phyloP scores from a whole-genome alignment of 2,888 invertebrate species.

The Ochropacha duplaris region DNA sequence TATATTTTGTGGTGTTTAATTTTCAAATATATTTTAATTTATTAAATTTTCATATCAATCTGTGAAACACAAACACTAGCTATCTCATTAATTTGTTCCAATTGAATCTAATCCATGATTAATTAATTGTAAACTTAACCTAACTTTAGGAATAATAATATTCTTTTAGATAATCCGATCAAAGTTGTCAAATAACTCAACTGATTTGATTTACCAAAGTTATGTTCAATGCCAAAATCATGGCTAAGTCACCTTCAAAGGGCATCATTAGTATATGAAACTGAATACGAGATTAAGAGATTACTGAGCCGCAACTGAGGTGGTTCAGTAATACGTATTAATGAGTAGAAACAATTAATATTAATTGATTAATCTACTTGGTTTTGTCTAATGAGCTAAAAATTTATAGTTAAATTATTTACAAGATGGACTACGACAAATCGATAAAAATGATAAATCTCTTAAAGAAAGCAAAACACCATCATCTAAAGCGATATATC shows the following conservation, averaged over 20 bases:
- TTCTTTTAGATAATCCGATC: not conserved
- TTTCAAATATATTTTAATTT: too few relatives aligned
- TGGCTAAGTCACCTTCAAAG: conserved; percentile 16
- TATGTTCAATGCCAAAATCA: not conserved
- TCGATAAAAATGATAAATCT: not conserved
- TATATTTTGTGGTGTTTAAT: not conserved
- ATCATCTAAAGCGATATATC: too few relatives aligned
- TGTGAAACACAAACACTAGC: not conserved
- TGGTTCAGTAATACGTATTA: conserved; percentile 33
- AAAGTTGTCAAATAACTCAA: not conserved
- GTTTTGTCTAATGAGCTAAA: not conserved
- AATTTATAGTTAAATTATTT: not conserved
- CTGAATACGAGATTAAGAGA: conserved; percentile 44
- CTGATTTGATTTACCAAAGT: not conserved
- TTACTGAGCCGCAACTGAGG: conserved; percentile 40
- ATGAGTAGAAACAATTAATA: conserved; percentile 33
- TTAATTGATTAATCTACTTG: not conserved
- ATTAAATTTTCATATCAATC: not conserved
- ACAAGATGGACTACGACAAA: too few relatives aligned
- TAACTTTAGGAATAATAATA: not conserved
- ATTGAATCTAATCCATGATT: not conserved
- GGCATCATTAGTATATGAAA: conserved; percentile 26
- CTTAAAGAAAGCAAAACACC: too few relatives aligned
- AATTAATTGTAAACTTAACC: not conserved
- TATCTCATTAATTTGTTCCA: not conserved